Conservation (phyloP, 1,140 invertebrate species). For the Drosophila baimaii region DNA sequence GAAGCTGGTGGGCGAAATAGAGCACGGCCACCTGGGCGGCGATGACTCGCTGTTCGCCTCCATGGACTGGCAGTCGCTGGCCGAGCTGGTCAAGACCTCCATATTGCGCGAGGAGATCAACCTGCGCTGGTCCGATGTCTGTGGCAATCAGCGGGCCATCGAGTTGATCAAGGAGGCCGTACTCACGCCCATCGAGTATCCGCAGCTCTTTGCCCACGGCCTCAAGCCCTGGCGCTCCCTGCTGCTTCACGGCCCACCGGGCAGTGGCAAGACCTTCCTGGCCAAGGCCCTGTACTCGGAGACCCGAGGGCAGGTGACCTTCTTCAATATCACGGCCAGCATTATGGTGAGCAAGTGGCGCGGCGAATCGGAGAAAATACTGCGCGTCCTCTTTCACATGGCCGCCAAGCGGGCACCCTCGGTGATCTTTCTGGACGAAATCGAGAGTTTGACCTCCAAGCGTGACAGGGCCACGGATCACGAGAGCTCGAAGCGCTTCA, state of each 20-base stretch:
- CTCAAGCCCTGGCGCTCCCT: constrained; percentile 93
- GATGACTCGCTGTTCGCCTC: constrained; percentile 63
- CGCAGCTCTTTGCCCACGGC: constrained; percentile 91
- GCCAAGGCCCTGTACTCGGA: constrained; percentile 95
- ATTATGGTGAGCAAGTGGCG: constrained; percentile 96
- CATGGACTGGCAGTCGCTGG: constrained; percentile 72
- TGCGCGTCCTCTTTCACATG: constrained; percentile 93
- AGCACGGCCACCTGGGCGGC: constrained; percentile 55
- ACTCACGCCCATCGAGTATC: constrained; percentile 93
- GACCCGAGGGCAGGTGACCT: constrained; percentile 89
- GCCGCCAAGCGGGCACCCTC: constrained; percentile 96
- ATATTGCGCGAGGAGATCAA: constrained; percentile 64
- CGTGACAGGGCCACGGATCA: constrained; percentile 91
- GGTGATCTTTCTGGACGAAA: constrained; percentile 98
- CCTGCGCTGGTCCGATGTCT: constrained; percentile 88
- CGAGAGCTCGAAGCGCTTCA: constrained; percentile 95
- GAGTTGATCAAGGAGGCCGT: constrained; percentile 94
- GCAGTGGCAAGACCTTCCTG: constrained; percentile 93
- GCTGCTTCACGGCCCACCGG: constrained; percentile 94
- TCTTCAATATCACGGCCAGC: constrained; percentile 96
- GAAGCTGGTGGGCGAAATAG: constrained; percentile 61
- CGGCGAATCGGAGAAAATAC: constrained; percentile 96
- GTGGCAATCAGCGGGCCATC: constrained; percentile 92
- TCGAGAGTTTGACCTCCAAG: constrained; percentile 93
- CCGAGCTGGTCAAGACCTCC: constrained; percentile 70